A percentile compares a stretch with the other conserved stretches of the same genome.
phyloP scores from a whole-genome alignment of 2,113 vertebrate genomes.

The Ageneiosus marmoratus region DNA sequence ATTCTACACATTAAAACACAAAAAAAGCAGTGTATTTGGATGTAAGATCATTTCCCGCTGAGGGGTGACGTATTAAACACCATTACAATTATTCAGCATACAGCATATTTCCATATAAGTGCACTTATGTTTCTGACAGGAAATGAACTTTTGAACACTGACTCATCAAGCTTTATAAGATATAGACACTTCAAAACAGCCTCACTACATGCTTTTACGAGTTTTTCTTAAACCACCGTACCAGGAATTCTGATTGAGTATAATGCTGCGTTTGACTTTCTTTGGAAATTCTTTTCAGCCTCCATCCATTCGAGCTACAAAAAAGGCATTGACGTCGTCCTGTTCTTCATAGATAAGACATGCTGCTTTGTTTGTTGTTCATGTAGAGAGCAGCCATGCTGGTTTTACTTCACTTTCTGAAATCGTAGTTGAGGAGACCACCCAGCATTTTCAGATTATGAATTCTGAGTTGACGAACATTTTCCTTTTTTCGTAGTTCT shows the following conservation, averaged over 20 bases:
- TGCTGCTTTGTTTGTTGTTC: neutral
- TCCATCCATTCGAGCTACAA: neutral
- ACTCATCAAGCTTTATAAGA: neutral
- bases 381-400: neutral
- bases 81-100: neutral
- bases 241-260: neutral
- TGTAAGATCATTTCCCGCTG: neutral
- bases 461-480: neutral
- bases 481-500: neutral
- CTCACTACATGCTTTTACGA: no score
- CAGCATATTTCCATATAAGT: neutral
- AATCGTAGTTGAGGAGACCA: neutral
- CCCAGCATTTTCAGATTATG: neutral
- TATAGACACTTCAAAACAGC: neutral
- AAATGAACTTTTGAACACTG: neutral
- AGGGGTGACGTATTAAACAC: neutral
- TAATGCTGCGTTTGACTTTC: neutral
- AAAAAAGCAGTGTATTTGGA: no score
- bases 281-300: neutral
- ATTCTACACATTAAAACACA: neutral
- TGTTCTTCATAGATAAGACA: neutral
- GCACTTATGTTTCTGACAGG: neutral
- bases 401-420: neutral
- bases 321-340: neutral
- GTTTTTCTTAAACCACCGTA: neutral